These are phyloP conservation scores for Dromius quadrimaculatus DNA, from an alignment of 2,888 invertebrate genomes.

Conservation along the genomic window DNA sequence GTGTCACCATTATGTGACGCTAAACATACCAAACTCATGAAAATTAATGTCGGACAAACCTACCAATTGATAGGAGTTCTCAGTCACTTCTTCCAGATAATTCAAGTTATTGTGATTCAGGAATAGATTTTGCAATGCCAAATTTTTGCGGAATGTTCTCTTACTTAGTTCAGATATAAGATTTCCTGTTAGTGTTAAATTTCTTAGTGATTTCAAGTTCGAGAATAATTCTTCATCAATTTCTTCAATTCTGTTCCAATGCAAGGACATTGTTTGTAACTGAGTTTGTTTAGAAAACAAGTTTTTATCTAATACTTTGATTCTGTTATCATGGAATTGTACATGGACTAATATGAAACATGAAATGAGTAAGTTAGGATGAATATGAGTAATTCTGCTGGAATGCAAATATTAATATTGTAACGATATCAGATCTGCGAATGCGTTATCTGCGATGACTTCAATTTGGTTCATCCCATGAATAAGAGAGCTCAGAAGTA, in stretches of 20 bases:
- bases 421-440: slow-evolving; percentile 5
- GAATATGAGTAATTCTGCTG: not conserved
- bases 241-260: not conserved
- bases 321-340: not conserved
- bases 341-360: not conserved
- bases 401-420: not conserved
- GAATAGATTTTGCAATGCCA: not conserved
- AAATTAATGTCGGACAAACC: too few species aligned
- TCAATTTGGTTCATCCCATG: not conserved
- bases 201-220: not conserved
- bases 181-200: not conserved
- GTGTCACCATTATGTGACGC: too few species aligned
- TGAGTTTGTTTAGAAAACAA: not conserved
- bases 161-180: not conserved
- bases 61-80: slow-evolving; percentile 6
- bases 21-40: too few species aligned
- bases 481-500: not conserved
- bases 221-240: slow-evolving; percentile 4
- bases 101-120: not conserved
- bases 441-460: not conserved
- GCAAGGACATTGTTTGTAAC: not conserved
- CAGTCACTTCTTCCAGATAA: not conserved
- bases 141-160: slow-evolving; percentile 4
- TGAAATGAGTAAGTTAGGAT: not conserved
- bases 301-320: not conserved